Base-by-base conservation (phyloP, 2,888 invertebrate genomes). In the Chloromyia formosa region DNA sequence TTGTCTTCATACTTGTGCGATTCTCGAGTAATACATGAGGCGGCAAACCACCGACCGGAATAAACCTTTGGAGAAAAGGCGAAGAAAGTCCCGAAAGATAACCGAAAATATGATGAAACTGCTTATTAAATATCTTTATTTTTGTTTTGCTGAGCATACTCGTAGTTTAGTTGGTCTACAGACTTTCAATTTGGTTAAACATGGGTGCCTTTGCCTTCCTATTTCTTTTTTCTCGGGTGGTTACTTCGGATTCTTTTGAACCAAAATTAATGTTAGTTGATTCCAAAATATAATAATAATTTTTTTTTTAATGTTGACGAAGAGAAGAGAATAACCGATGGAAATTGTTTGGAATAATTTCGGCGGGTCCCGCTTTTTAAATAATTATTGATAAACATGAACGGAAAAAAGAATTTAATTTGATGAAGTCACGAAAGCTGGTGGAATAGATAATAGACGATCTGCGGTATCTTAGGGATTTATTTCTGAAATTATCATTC, bases 101-200 rank as follows among this genome's bases (percentile, higher is more conserved):
- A 69, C 42, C 18, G n/a, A 16, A 56, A 71, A 71, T 56, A 58
- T 40, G 69, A 71, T 71, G 35, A 71, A 71, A 71, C 71, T 58
- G 56, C 42, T 71, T 22, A 71, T 71, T 71, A 71, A 56, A 71
- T 71, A 56, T 35, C 58, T 56, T 71, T 71, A 27, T 10, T 12
- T 66, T 45, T 20, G 45, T 54, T n/a, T 58, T 12, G 35, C 71
- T 1, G 22, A 18, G 22, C 22, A 66, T 45, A 22, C 18, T 22
- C 1, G 14, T 18, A 49, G 22, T 45, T 49, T 27, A 35, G 35
- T 61, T 66, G 45, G 18, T 22, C 58, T 56, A 18, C 49, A 49
- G 49, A 49, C 40, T 14, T 54, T 53, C 35, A 18, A 10, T 71
- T 71, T 18, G 22, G 71, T 18, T 71, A 71, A 23, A 45, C 56